Evolutionary conservation across 2,888 invertebrate species (phyloP).

Genomic region (Chrysolina oricalcia): DNA sequence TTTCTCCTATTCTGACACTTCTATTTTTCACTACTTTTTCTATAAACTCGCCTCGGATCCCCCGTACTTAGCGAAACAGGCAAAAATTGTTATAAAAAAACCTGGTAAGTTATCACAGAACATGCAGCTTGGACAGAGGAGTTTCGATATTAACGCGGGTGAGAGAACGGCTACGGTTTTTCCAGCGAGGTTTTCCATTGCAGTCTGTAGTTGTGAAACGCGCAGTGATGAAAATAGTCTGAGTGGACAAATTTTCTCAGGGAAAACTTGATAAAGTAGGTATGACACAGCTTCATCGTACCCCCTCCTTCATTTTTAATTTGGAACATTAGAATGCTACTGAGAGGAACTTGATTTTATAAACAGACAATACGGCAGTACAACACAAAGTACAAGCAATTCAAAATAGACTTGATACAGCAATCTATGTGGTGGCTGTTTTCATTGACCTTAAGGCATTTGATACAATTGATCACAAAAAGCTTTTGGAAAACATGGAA

Average conservation of each 20-base stretch:
- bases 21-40: constrained; percentile 73
- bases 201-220: not conserved
- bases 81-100: constrained; percentile 73
- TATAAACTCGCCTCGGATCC: constrained; percentile 73
- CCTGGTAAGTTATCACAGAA: constrained; percentile 73
- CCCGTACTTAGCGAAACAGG: constrained; percentile 73
- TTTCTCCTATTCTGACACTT: constrained; percentile 74
- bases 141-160: constrained; percentile 61
- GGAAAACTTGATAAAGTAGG: not conserved
- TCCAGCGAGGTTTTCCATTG: not conserved
- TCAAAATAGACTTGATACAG: no score
- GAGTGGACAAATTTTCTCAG: not conserved
- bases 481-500: no score
- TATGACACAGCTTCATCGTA: not conserved
- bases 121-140: constrained; percentile 71
- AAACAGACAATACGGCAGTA: no score
- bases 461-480: no score
- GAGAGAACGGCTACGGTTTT: not conserved
- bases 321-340: no score
- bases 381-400: no score
- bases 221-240: not conserved
- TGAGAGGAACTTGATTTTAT: no score
- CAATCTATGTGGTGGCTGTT: no score
- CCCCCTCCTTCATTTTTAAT: no score
- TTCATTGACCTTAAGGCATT: no score